Evolutionary conservation across 1,140 invertebrate genomes (phyloP).

Genomic region (Theocolax elegans): DNA sequence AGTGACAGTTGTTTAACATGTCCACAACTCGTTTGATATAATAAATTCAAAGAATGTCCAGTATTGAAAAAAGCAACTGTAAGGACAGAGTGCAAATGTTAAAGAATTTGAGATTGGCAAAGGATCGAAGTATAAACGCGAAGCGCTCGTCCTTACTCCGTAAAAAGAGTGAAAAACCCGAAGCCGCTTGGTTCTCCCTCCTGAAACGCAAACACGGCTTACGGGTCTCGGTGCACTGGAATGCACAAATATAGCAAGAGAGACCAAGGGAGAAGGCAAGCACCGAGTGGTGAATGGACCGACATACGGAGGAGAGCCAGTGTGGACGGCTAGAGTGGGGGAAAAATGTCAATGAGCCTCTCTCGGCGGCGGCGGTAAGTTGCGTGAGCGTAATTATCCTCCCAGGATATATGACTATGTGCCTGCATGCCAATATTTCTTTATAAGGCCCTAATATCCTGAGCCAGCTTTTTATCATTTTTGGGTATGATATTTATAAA

Average conservation of each 20-base stretch:
- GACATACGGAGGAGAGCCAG: slow-evolving; percentile 3
- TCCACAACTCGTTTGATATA: no score
- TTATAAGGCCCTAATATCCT: no score
- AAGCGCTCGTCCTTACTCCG: no score
- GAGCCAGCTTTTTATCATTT: neutral
- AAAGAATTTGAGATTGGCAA: no score
- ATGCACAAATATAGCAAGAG: slow-evolving; percentile 53
- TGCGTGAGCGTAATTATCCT: slow-evolving; percentile 58
- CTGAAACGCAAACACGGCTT: slow-evolving; percentile 40
- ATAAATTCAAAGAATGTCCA: no score
- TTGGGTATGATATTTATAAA: neutral
- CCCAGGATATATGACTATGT: slow-evolving; percentile 36
- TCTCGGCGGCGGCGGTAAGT: slow-evolving; percentile 25
- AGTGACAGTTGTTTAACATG: no score
- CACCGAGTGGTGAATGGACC: slow-evolving; percentile 60
- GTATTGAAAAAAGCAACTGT: no score
- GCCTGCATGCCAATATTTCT: no score
- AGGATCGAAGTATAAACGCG: no score
- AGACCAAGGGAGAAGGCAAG: slow-evolving; percentile 21
- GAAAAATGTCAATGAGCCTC: slow-evolving; percentile 54
- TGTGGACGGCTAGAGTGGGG: slow-evolving; percentile 20
- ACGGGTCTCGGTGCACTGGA: slow-evolving; percentile 39
- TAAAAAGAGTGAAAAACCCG: neutral
- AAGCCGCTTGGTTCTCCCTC: slow-evolving; percentile 9
- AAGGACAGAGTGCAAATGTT: no score